These are phyloP conservation scores for Alcis repandata DNA, from an alignment of 2,888 invertebrate genomes.

Conservation along the genomic window DNA sequence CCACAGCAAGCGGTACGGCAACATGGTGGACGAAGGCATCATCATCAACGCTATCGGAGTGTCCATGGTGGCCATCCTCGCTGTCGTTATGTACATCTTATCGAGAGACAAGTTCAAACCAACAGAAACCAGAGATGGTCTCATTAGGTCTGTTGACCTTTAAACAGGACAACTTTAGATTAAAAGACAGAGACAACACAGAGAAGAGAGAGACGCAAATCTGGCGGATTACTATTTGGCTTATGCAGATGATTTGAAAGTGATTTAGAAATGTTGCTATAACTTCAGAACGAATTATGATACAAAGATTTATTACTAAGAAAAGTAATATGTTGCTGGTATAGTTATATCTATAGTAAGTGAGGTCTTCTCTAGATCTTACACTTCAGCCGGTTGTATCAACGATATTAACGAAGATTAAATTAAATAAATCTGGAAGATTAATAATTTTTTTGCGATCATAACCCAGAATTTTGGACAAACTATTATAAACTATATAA, in stretches of 20 bases:
- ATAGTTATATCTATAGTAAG: background rate
- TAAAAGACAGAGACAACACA: background rate
- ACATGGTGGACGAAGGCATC: slow-evolving; percentile 88
- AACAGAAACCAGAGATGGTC: slow-evolving; percentile 72
- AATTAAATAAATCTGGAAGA: background rate
- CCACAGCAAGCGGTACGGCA: slow-evolving; percentile 84
- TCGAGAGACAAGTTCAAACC: slow-evolving; percentile 86
- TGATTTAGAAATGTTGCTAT: background rate
- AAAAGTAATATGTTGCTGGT: background rate
- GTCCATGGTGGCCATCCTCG: slow-evolving; percentile 88
- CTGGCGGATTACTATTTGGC: background rate
- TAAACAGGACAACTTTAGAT: slow-evolving; percentile 59
- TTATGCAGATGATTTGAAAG: background rate
- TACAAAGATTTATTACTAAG: background rate
- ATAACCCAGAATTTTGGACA: background rate
- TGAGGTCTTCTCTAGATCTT: background rate
- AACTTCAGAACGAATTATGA: background rate
- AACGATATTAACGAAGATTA: background rate
- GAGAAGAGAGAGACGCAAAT: background rate
- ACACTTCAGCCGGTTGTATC: background rate
- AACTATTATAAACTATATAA: background rate
- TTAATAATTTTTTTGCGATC: background rate
- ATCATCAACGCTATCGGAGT: slow-evolving; percentile 90
- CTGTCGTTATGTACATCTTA: slow-evolving; percentile 89
- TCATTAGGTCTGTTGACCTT: slow-evolving; percentile 87